Evolutionary conservation across 2,113 vertebrate genomes (phyloP).

Genomic region (Lasiurus cinereus): DNA sequence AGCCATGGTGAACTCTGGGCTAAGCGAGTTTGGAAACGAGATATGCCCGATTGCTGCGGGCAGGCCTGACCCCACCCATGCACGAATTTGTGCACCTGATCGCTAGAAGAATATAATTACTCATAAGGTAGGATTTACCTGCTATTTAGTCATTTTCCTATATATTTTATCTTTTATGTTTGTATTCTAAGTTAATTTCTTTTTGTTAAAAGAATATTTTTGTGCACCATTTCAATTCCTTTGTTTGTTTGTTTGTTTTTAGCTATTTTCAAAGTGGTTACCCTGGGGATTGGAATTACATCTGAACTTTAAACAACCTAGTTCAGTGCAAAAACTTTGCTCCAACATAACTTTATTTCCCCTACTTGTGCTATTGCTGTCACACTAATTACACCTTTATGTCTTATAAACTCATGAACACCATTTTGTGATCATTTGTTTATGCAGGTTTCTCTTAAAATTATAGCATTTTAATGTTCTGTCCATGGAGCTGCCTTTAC

Average conservation of each 20-base stretch:
- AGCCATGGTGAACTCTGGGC: background rate
- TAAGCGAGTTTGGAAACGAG: background rate
- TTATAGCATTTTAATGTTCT: background rate
- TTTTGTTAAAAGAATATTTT: conserved; percentile 4
- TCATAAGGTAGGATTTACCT: background rate
- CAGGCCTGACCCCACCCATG: too few relatives aligned
- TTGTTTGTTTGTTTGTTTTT: background rate
- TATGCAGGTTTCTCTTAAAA: background rate
- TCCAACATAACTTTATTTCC: background rate
- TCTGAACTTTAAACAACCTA: background rate
- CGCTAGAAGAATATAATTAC: background rate
- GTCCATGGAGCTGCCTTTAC: background rate
- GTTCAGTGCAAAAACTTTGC: background rate
- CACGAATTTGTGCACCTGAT: too few relatives aligned
- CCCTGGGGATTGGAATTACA: background rate
- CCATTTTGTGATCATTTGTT: background rate
- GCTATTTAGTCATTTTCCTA: background rate
- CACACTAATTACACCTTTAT: background rate
- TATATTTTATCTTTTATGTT: background rate
- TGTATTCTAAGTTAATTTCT: background rate
- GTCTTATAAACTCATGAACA: background rate
- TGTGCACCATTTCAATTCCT: background rate
- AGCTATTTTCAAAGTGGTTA: background rate
- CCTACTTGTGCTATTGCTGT: background rate
- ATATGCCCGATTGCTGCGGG: too few relatives aligned